phyloP scores from a whole-genome alignment of 2,888 invertebrate species.

The Lomographa bimaculata region DNA sequence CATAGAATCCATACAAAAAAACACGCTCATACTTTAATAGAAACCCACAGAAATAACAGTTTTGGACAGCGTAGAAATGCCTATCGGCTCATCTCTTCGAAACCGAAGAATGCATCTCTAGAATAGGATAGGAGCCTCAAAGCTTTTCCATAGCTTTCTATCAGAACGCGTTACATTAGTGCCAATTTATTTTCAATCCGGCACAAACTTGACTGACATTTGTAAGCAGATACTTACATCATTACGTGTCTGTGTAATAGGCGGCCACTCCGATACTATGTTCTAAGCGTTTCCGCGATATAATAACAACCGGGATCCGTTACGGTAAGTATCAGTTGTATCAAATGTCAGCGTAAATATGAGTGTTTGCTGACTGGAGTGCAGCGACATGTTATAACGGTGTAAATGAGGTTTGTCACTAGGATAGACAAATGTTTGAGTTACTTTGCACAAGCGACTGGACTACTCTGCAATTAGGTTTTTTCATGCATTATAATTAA shows the following conservation, averaged over 20 bases:
- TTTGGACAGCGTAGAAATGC: constrained; percentile 1
- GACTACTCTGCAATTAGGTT: too few relatives aligned
- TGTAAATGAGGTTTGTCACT: constrained; percentile 27
- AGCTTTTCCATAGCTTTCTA: constrained; percentile 6
- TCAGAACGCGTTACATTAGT: constrained; percentile 18
- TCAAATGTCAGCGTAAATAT: constrained; percentile 41
- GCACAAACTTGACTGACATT: constrained; percentile 30
- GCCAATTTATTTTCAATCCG: constrained; percentile 20
- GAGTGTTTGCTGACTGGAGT: constrained; percentile 30
- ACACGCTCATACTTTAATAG: too few relatives aligned
- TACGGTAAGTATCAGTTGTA: constrained; percentile 51
- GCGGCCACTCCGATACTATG: constrained; percentile 34
- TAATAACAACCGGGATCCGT: constrained; percentile 42
- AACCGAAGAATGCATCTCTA: constrained; percentile 1
- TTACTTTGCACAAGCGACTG: constrained; percentile 2
- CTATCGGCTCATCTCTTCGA: constrained; percentile 3
- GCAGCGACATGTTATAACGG: constrained; percentile 42
- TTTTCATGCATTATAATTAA: too few relatives aligned
- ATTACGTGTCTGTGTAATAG: constrained; percentile 40
- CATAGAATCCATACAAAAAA: too few relatives aligned
- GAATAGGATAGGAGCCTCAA: constrained; percentile 6
- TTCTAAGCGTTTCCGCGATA: constrained; percentile 39
- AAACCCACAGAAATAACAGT: too few relatives aligned
- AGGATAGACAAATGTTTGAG: constrained; percentile 34
- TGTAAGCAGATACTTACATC: constrained; percentile 34